These are phyloP conservation scores for Ceryle rudis DNA, from an alignment of 2,797 vertebrate genomes.

Conservation along the genomic window DNA sequence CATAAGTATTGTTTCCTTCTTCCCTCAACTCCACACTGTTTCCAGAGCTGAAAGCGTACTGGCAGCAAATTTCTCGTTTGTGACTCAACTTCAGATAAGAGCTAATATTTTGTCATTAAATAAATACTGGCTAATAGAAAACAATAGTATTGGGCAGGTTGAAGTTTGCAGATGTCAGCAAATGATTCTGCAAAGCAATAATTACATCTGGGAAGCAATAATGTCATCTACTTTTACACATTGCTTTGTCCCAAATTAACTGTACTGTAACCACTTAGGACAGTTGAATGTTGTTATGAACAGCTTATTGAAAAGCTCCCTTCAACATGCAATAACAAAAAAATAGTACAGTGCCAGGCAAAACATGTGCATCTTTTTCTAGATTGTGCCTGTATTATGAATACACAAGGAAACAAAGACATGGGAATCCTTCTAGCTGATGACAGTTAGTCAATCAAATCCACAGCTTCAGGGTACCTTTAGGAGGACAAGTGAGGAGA, in stretches of 20 bases:
- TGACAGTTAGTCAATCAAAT: neutral
- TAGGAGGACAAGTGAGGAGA: neutral
- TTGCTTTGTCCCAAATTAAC: neutral
- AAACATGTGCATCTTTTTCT: neutral
- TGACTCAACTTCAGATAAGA: neutral
- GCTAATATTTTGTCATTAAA: neutral
- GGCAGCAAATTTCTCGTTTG: neutral
- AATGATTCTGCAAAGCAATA: neutral
- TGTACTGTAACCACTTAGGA: neutral
- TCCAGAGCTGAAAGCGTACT: neutral
- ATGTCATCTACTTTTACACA: neutral
- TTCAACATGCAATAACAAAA: neutral
- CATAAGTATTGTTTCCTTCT: fast-evolving
- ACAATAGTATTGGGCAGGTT: neutral
- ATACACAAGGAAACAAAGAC: neutral
- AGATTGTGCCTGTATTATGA: neutral
- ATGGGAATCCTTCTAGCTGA: neutral
- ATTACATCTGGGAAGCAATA: neutral
- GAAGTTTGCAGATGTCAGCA: neutral
- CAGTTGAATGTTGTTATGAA: neutral
- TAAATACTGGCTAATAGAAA: neutral
- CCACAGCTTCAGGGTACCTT: neutral
- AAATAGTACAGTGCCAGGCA: neutral
- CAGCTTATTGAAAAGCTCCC: neutral
- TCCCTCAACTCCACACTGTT: neutral